Percentiles rank a stretch among this genome's conserved stretches.
These are phyloP conservation scores for Lithophane ornitopus DNA, from an alignment of 2,888 invertebrate species.

Conservation along the genomic window DNA sequence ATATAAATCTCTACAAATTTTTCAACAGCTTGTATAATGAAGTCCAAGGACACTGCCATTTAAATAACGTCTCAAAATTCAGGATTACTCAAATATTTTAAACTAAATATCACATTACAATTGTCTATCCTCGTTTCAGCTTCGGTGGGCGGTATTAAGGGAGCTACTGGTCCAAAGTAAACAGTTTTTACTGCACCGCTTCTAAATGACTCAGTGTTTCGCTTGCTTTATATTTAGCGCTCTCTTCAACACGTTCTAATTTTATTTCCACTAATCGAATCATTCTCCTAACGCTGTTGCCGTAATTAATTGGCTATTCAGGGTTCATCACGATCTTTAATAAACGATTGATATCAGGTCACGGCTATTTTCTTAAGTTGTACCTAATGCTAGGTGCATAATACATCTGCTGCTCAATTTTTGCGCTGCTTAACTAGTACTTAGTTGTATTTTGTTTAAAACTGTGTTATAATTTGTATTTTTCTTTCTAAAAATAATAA, in stretches of 20 bases:
- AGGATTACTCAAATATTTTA: constrained; percentile 12
- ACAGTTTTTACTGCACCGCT: constrained; percentile 86
- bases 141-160: constrained; percentile 89
- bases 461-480: constrained; percentile 10
- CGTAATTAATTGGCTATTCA: constrained; percentile 67
- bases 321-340: constrained; percentile 61
- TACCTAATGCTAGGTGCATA: background rate
- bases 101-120: constrained; percentile 52
- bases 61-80: background rate
- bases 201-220: constrained; percentile 82
- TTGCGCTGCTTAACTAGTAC: constrained; percentile 35
- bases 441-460: constrained; percentile 45
- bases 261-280: constrained; percentile 83
- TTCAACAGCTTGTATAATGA: background rate
- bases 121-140: constrained; percentile 83
- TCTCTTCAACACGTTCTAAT: constrained; percentile 79
- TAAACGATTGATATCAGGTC: constrained; percentile 49
- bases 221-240: constrained; percentile 86
- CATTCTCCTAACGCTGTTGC: constrained; percentile 72
- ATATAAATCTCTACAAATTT: background rate
- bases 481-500: background rate
- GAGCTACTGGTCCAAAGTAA: constrained; percentile 87
- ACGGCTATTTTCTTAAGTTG: constrained; percentile 15
- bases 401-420: constrained; percentile 13
- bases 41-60: constrained; percentile 6